Conservation (phyloP, 2,888 invertebrate genomes). For the Germaria angustata region DNA sequence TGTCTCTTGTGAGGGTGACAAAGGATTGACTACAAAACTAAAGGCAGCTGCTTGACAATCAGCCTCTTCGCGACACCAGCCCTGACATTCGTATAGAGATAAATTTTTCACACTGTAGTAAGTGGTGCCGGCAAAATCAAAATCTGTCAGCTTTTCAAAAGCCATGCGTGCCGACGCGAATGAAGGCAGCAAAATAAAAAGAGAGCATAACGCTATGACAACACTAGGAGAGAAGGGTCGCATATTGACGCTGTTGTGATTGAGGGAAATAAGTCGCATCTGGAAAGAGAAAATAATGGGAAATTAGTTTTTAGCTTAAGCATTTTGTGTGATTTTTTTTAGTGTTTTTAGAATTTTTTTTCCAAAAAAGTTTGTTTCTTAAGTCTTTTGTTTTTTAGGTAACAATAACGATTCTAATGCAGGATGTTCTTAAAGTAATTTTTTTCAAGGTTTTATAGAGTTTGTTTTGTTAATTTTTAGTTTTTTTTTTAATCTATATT, state of each 20-base stretch:
- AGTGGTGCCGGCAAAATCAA: conserved; percentile 93
- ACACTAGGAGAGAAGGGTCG: conserved; percentile 50
- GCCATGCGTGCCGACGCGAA: conserved; percentile 87
- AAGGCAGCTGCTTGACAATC: conserved; percentile 96
- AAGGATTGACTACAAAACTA: conserved; percentile 94
- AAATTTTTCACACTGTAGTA: conserved; percentile 96
- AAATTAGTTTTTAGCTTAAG: neutral
- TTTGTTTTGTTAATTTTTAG: no score
- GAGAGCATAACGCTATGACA: conserved; percentile 62
- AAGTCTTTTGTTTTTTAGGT: neutral
- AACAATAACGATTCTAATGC: no score
- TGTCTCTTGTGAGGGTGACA: conserved; percentile 95
- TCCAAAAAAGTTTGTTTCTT: neutral
- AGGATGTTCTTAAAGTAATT: no score
- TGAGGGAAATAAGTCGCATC: conserved; percentile 68
- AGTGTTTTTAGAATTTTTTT: no score
- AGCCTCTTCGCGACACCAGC: conserved; percentile 95
- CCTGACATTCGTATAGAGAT: conserved; percentile 95
- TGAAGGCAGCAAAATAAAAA: conserved; percentile 69
- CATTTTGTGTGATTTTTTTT: neutral
- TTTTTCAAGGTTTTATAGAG: no score
- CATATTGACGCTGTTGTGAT: conserved; percentile 42
- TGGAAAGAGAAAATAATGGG: conserved; percentile 40
- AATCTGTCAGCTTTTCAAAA: conserved; percentile 95
- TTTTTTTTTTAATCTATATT: no score